Conservation (phyloP, 2,888 invertebrate species). For the Platycheirus rosarum region DNA sequence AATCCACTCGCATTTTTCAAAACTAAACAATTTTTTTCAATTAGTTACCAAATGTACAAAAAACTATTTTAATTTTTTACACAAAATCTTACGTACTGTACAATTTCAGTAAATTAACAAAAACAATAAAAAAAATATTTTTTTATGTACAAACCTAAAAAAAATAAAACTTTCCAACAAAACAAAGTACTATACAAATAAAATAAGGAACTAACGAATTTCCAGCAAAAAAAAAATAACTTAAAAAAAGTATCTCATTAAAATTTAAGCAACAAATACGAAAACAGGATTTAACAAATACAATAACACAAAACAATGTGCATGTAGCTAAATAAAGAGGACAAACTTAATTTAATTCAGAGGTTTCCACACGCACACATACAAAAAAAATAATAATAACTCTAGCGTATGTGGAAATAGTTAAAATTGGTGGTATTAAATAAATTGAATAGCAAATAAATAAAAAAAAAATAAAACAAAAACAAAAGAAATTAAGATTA, state of each 20-base stretch:
- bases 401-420: slow-evolving; percentile 70
- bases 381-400: slow-evolving; percentile 31
- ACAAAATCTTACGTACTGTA: slow-evolving; percentile 47
- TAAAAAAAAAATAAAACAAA: slow-evolving; percentile 34
- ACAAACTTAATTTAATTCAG: slow-evolving; percentile 71
- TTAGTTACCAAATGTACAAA: slow-evolving; percentile 59
- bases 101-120: slow-evolving; percentile 59
- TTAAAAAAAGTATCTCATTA: slow-evolving; percentile 48
- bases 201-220: slow-evolving; percentile 71
- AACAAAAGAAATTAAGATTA: slow-evolving; percentile 44
- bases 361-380: slow-evolving; percentile 65
- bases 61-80: slow-evolving; percentile 14
- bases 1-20: slow-evolving; percentile 51
- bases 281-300: slow-evolving; percentile 68
- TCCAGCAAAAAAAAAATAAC: slow-evolving; percentile 30
- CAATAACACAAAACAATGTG: slow-evolving; percentile 58
- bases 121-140: slow-evolving; percentile 41
- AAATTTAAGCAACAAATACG: slow-evolving; percentile 56
- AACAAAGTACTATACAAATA: slow-evolving; percentile 49
- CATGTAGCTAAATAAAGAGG: slow-evolving; percentile 58
- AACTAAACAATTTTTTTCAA: neutral
- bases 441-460: slow-evolving; percentile 72
- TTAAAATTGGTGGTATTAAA: slow-evolving; percentile 71
- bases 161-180: slow-evolving; percentile 34
- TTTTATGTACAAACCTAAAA: slow-evolving; percentile 61